phyloP scores from a whole-genome alignment of 2,113 vertebrate species.

The Phalacrocorax brasilianus region DNA sequence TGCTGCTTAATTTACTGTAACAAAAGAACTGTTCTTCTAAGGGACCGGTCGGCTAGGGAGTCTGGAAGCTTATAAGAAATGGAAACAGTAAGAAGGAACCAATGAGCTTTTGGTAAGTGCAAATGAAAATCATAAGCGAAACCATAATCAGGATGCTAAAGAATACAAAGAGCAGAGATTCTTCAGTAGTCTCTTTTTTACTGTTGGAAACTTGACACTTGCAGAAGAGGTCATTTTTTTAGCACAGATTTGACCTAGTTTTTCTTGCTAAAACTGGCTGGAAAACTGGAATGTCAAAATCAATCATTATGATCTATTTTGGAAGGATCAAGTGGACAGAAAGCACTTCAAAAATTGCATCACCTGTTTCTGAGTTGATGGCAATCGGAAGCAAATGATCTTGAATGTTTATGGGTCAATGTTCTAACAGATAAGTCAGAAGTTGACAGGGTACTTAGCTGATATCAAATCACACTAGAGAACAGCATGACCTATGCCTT shows the following conservation, averaged over 20 bases:
- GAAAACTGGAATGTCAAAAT: slow-evolving; percentile 28
- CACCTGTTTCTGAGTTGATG: slow-evolving; percentile 25
- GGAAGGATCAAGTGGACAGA: slow-evolving; percentile 47
- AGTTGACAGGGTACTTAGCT: slow-evolving; percentile 59
- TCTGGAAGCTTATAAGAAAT: not conserved
- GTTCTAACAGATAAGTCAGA: not conserved
- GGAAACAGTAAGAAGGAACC: not conserved
- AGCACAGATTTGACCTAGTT: slow-evolving; percentile 15
- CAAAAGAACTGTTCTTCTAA: not conserved
- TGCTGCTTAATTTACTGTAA: not conserved
- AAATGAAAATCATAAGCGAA: not conserved
- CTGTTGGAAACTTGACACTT: not conserved
- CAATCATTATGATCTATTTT: slow-evolving; percentile 28
- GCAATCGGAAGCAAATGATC: slow-evolving; percentile 25
- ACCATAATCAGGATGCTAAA: not conserved
- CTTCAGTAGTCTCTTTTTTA: not conserved
- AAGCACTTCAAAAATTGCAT: slow-evolving; percentile 32
- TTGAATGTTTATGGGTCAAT: slow-evolving; percentile 32
- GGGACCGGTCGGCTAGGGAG: not conserved
- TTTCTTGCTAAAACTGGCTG: slow-evolving; percentile 8
- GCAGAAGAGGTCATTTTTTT: not conserved
- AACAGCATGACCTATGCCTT: slow-evolving; percentile 16
- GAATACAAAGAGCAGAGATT: not conserved
- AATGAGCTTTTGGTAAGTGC: not conserved
- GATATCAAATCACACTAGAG: slow-evolving; percentile 44